These are phyloP conservation scores for Calephelis virginiensis DNA, from an alignment of 1,140 invertebrate genomes.

Conservation along the genomic window DNA sequence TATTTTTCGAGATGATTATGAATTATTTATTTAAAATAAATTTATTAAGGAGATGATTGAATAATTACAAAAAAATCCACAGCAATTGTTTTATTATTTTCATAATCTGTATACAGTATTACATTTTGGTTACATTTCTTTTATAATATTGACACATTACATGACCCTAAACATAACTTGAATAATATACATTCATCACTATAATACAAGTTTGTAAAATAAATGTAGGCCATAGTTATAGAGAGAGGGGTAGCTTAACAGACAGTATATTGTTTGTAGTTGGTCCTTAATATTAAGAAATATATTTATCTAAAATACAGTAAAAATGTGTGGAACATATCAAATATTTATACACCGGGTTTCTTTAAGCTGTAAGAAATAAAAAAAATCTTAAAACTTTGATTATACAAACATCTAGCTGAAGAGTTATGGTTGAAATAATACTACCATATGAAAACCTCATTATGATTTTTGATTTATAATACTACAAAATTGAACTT, in stretches of 20 bases:
- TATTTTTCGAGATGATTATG: no score
- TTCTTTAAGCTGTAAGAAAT: background rate
- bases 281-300: constrained; percentile 20
- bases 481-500: no score
- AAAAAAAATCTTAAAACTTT: background rate
- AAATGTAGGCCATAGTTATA: constrained; percentile 16
- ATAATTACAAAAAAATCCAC: constrained; percentile 36
- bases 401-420: constrained; percentile 9
- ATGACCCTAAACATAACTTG: constrained; percentile 63
- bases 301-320: constrained; percentile 21
- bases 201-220: constrained; percentile 58
- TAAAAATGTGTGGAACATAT: constrained; percentile 17
- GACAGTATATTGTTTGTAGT: constrained; percentile 12
- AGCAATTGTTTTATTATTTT: constrained; percentile 73
- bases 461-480: no score
- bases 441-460: no score
- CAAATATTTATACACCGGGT: constrained; percentile 4
- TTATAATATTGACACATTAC: constrained; percentile 69
- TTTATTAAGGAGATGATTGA: background rate
- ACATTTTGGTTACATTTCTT: constrained; percentile 74
- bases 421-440: background rate
- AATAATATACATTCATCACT: constrained; percentile 68
- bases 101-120: constrained; percentile 74
- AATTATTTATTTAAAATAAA: background rate
- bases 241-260: background rate